Evolutionary conservation across 2,797 vertebrate genomes (phyloP).

Genomic region (Carduelis carduelis): DNA sequence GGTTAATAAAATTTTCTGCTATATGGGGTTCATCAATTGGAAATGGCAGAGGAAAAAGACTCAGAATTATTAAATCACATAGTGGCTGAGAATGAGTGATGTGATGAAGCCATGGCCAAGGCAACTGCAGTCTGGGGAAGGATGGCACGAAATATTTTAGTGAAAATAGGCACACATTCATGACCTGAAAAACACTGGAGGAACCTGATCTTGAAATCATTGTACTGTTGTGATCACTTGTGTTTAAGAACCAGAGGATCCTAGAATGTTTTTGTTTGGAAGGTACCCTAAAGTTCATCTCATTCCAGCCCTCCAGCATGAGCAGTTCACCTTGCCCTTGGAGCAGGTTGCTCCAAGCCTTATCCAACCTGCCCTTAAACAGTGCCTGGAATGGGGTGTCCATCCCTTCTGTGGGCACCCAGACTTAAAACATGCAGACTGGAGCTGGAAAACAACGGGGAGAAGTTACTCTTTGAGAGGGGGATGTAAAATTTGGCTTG

Average conservation of each 20-base stretch:
- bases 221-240: rapidly evolving
- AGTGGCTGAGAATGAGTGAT: neutral
- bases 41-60: neutral
- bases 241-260: neutral
- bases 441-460: neutral
- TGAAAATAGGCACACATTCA: neutral
- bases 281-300: neutral
- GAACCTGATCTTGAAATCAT: neutral
- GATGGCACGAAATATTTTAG: neutral
- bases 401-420: neutral
- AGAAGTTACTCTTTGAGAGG: neutral
- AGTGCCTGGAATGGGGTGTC: no score
- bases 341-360: neutral
- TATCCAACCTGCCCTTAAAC: neutral
- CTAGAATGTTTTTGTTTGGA: neutral
- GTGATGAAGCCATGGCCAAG: neutral
- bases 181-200: neutral
- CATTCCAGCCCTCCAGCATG: rapidly evolving
- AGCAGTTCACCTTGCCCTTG: neutral
- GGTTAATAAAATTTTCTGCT: neutral
- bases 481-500: neutral
- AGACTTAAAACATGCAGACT: neutral
- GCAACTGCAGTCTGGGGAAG: neutral
- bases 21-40: neutral
- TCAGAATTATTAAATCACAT: neutral